Evolutionary conservation across 1,140 invertebrate genomes (phyloP).

Genomic region (Drosophila lowei): DNA sequence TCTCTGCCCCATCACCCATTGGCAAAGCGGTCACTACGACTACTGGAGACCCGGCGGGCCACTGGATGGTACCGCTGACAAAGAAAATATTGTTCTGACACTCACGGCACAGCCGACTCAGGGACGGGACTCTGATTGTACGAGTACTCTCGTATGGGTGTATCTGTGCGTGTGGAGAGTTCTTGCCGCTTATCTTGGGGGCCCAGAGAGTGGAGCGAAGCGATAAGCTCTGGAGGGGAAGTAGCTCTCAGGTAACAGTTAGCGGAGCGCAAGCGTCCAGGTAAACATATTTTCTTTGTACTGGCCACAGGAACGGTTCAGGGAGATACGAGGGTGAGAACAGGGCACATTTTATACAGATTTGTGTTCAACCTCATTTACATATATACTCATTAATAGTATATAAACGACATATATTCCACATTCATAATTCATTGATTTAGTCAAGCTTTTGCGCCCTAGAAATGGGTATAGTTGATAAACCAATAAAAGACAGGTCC

Average conservation of each 20-base stretch:
- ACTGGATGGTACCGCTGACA: slow-evolving; percentile 11
- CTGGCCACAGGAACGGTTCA: slow-evolving; percentile 41
- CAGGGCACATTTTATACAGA: background rate
- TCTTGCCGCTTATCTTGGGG: slow-evolving; percentile 29
- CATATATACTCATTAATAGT: too few relatives aligned
- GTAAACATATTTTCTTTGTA: slow-evolving; percentile 51
- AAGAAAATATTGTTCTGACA: slow-evolving; percentile 16
- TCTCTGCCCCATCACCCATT: slow-evolving; percentile 4
- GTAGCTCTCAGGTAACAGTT: slow-evolving; percentile 56
- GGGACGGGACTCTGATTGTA: slow-evolving; percentile 1
- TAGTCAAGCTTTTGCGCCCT: too few relatives aligned
- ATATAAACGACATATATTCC: too few relatives aligned
- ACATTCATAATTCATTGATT: too few relatives aligned
- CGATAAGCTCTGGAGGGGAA: slow-evolving; percentile 55
- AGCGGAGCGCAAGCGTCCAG: slow-evolving; percentile 41
- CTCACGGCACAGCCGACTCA: background rate
- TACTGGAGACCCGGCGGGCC: slow-evolving; percentile 18
- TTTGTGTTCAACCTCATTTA: background rate
- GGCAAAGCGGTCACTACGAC: slow-evolving; percentile 25
- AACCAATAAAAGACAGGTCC: too few relatives aligned
- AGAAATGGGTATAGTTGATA: too few relatives aligned
- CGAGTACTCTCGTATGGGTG: slow-evolving; percentile 3
- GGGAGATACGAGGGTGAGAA: background rate
- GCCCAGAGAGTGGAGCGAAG: slow-evolving; percentile 18
- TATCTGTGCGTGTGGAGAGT: slow-evolving; percentile 30